Percentiles rank a stretch among this genome's conserved stretches.
Conservation (phyloP, 2,888 invertebrate genomes). For the Pristionchus arcanus region DNA sequence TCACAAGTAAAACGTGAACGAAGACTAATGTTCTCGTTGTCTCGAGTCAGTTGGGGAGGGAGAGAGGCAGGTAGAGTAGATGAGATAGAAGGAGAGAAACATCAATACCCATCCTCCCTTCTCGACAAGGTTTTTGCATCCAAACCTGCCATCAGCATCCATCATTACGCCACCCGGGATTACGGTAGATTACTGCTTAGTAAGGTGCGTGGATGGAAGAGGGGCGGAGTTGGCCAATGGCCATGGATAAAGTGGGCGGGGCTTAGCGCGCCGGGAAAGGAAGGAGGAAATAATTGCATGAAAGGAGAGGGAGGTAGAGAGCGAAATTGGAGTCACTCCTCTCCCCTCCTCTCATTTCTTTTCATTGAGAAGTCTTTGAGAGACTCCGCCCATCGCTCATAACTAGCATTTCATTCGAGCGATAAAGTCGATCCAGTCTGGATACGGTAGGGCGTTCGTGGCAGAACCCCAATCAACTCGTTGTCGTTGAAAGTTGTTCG, state of each 20-base stretch:
- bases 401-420: slow-evolving; percentile 27
- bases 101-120: slow-evolving; percentile 8
- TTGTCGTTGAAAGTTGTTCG: background rate
- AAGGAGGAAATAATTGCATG: slow-evolving; percentile 52
- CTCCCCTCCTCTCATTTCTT: slow-evolving; percentile 25
- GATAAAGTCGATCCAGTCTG: background rate
- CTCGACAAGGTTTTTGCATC: background rate
- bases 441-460: background rate
- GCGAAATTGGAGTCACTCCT: slow-evolving; percentile 47
- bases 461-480: slow-evolving; percentile 37
- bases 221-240: slow-evolving; percentile 37
- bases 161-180: background rate
- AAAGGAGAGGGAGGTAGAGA: background rate
- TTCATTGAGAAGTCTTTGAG: slow-evolving; percentile 29
- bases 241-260: slow-evolving; percentile 38
- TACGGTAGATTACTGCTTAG: slow-evolving; percentile 40
- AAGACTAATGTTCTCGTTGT: slow-evolving; percentile 41
- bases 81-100: background rate
- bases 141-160: background rate
- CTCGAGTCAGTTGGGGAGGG: background rate
- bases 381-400: slow-evolving; percentile 41
- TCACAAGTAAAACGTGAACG: slow-evolving; percentile 37
- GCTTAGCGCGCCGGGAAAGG: slow-evolving; percentile 1
- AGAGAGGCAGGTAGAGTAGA: slow-evolving; percentile 1
- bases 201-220: background rate